These are phyloP conservation scores for Pollenia labialis DNA, from an alignment of 2,888 invertebrate genomes.

Conservation along the genomic window DNA sequence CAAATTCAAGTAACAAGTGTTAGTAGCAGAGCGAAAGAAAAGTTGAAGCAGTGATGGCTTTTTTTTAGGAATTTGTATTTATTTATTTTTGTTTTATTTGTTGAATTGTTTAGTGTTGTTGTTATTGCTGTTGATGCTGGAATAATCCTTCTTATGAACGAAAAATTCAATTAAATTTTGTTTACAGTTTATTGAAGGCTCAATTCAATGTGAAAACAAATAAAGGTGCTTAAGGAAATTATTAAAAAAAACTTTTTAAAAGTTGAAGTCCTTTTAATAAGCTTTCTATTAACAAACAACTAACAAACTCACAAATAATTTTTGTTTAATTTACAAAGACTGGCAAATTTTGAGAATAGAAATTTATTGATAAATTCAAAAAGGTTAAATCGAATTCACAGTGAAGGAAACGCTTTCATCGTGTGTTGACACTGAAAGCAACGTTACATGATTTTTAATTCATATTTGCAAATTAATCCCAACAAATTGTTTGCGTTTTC, in stretches of 20 bases:
- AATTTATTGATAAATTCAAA: too few relatives aligned
- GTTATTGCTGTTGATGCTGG: too few relatives aligned
- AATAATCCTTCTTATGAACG: conserved; percentile 11
- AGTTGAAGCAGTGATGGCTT: not conserved
- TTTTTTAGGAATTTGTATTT: not conserved
- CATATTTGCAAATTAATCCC: too few relatives aligned
- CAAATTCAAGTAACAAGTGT: conserved; percentile 54
- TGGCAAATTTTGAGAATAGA: too few relatives aligned
- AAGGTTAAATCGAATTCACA: too few relatives aligned
- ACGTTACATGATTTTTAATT: too few relatives aligned
- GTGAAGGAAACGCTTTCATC: too few relatives aligned
- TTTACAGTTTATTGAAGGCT: not conserved
- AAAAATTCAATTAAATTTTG: conserved; percentile 39
- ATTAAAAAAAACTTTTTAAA: conserved; percentile 7
- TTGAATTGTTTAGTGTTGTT: not conserved
- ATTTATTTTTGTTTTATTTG: not conserved
- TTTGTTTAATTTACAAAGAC: too few relatives aligned
- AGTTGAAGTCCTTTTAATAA: not conserved
- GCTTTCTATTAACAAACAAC: too few relatives aligned
- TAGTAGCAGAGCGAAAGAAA: conserved; percentile 13
- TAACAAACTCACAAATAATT: too few relatives aligned
- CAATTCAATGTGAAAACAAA: conserved; percentile 21
- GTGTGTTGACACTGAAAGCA: too few relatives aligned
- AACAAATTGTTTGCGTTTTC: too few relatives aligned
- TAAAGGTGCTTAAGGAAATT: not conserved